Base-by-base conservation (phyloP, 2,888 invertebrate genomes). In the Polymixis lichenea region DNA sequence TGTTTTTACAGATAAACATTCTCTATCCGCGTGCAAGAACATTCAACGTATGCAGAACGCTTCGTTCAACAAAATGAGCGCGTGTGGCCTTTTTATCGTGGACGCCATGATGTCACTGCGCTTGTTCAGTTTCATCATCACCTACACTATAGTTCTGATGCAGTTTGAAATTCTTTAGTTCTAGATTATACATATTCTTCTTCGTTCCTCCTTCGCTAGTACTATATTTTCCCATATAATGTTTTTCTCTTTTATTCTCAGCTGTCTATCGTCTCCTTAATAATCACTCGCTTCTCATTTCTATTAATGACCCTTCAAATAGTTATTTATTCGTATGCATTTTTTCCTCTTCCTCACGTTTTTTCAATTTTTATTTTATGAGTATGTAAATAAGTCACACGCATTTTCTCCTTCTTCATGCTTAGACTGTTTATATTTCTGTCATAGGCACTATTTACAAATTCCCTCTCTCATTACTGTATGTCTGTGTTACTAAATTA, bases 101-200 rank as follows among this genome's bases (percentile, higher is more conserved):
- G 68, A 80, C n/a, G 77, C 71, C 7, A 68, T 58, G 60, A 19
- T 68, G 43, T 67, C 68, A 25, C 13, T 80, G 0, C 28, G 2
- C 6, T 25, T 82, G 5, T 55, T 82, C 5, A 60, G 62, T 15
- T 53, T 76, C 5, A 58, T 82, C 9, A 68, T 58, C 11, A 60
- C 38, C 7, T 68, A 76, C 28, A 64, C 77, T 2, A 68, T 82
- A 11, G 64, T 72, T 22, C 28, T 68, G 4, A 25, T 77, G n/a
- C 80, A 80, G 32, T 69, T 69, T 9, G 25, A 25, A 38, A 60
- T 77, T 58, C 43, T 82, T 17, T 79, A 55, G 58, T 32, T 2
- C 22, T 28, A 66, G 22, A 22, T 28, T 51, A 66, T 5, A 22
- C 19, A 49, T 22, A 22, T 28, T 49, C 49, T 28, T 28, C 15